A percentile compares a stretch with the other conserved stretches of the same genome.
Conservation (phyloP, 2,113 vertebrate species). For the Epinephelus moara region DNA sequence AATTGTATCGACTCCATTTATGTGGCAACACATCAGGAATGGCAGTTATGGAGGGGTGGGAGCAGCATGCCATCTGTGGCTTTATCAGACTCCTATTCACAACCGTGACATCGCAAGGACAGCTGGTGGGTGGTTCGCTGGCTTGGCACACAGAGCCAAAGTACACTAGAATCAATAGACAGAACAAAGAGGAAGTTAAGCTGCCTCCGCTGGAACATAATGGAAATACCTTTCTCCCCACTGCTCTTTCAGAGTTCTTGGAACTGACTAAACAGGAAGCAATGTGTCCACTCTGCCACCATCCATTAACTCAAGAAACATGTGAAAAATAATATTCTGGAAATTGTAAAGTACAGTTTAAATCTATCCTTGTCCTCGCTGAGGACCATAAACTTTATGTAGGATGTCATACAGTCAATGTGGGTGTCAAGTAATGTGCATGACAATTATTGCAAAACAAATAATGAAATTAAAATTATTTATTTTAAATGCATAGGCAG, state of each 20-base stretch:
- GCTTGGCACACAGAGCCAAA: constrained; percentile 49
- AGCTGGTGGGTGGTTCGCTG: constrained; percentile 65
- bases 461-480: background rate
- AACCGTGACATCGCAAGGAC: constrained; percentile 67
- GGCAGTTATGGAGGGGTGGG: constrained; percentile 61
- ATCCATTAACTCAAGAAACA: constrained; percentile 22
- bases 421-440: background rate
- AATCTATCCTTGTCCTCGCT: background rate
- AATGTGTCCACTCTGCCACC: background rate
- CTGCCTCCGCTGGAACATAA: constrained; percentile 52
- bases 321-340: background rate
- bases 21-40: constrained; percentile 58
- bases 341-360: background rate
- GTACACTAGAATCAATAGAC: constrained; percentile 68
- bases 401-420: background rate
- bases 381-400: background rate
- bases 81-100: constrained; percentile 72
- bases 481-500: constrained; percentile 3
- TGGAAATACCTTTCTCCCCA: constrained; percentile 57
- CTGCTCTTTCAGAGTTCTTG: constrained; percentile 36
- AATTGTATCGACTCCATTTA: constrained; percentile 53
- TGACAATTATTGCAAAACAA: background rate
- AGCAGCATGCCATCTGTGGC: constrained; percentile 71
- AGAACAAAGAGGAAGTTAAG: constrained; percentile 69
- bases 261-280: constrained; percentile 24